Evolutionary conservation across 2,797 vertebrate genomes (phyloP).

Genomic region (Bradypodion pumilum): DNA sequence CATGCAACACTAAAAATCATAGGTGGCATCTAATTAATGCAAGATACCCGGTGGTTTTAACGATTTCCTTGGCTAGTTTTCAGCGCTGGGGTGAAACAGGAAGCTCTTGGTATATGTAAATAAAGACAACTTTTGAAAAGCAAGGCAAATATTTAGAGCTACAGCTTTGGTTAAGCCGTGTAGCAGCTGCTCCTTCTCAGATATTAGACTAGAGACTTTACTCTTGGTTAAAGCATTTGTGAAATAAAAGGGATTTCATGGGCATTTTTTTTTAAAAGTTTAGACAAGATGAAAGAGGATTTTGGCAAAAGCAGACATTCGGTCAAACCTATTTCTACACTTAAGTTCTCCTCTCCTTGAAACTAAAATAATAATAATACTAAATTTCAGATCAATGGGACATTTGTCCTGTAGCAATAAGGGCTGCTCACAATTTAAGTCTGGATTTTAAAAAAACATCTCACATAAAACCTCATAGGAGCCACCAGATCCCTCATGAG

Average conservation of each 20-base stretch:
- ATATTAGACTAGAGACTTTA: slow-evolving; percentile 20
- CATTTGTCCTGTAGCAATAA: slow-evolving; percentile 47
- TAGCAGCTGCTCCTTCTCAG: slow-evolving; percentile 43
- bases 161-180: slow-evolving; percentile 45
- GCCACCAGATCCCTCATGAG: slow-evolving; percentile 39
- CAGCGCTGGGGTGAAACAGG: slow-evolving; percentile 57
- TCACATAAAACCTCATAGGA: slow-evolving; percentile 53
- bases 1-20: slow-evolving; percentile 42
- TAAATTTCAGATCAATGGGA: slow-evolving; percentile 45
- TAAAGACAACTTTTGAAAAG: neutral
- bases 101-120: slow-evolving; percentile 51
- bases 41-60: slow-evolving; percentile 63
- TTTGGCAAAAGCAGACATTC: slow-evolving; percentile 11
- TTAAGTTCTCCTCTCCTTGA: neutral
- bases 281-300: neutral
- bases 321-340: neutral
- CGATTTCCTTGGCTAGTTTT: slow-evolving; percentile 67
- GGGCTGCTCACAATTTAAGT: slow-evolving; percentile 19
- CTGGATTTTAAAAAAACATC: slow-evolving; percentile 54
- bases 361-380: neutral
- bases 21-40: slow-evolving; percentile 68
- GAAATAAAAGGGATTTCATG: slow-evolving; percentile 11
- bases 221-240: neutral
- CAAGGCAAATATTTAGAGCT: slow-evolving; percentile 21
- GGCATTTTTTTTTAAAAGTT: neutral